Evolutionary conservation across 2,797 vertebrate genomes (phyloP).

Genomic region (Okamejei kenojei): DNA sequence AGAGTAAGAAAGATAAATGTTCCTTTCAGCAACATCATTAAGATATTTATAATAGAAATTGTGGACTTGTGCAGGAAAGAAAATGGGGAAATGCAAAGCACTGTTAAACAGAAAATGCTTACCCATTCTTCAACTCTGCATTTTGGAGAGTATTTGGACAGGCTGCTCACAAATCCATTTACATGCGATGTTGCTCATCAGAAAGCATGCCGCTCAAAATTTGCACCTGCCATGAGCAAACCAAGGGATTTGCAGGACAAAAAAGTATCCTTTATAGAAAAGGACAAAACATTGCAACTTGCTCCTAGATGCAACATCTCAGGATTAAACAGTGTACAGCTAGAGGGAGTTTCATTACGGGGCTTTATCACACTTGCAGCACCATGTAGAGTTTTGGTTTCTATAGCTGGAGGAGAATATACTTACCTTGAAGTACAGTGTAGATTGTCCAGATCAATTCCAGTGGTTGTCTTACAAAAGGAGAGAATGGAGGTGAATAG

Average conservation of each 20-base stretch:
- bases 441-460: too few species aligned
- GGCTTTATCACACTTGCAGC: not conserved
- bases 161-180: not conserved
- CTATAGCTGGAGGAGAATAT: too few species aligned
- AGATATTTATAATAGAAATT: not conserved
- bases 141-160: not conserved
- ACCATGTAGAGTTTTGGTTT: too few species aligned
- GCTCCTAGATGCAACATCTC: not conserved
- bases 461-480: not conserved
- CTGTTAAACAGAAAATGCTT: not conserved
- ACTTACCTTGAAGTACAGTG: too few species aligned
- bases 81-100: not conserved
- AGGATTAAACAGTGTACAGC: not conserved
- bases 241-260: not conserved
- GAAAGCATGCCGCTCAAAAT: not conserved
- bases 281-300: not conserved
- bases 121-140: not conserved
- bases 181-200: too few species aligned
- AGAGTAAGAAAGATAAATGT: too few species aligned
- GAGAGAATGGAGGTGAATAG: not conserved
- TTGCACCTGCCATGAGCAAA: not conserved
- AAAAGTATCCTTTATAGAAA: not conserved
- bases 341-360: not conserved
- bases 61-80: not conserved
- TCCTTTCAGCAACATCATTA: not conserved